phyloP scores from a whole-genome alignment of 2,888 invertebrate species.

The Sarcophaga subvicina region DNA sequence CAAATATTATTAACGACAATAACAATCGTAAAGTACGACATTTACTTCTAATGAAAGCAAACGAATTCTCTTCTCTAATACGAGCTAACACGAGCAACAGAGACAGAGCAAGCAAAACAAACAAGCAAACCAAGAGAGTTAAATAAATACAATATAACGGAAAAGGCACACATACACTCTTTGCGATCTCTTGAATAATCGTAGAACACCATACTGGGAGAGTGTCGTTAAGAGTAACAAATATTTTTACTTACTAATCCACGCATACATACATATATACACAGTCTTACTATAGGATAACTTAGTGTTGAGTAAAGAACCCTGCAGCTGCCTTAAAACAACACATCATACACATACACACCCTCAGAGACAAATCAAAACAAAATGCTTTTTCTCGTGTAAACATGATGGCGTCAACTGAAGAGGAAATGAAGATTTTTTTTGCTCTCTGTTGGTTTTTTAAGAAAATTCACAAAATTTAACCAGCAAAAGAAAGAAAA shows the following conservation, averaged over 20 bases:
- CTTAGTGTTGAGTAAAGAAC: no score
- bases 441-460: no score
- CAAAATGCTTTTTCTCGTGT: not conserved
- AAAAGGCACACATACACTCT: no score
- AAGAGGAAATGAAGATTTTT: not conserved
- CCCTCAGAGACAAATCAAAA: not conserved
- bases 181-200: no score
- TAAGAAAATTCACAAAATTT: slow-evolving; percentile 42
- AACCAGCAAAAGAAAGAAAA: slow-evolving; percentile 12
- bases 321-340: no score
- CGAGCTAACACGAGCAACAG: no score
- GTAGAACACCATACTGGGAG: no score
- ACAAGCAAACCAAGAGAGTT: not conserved
- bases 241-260: no score
- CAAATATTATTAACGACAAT: not conserved
- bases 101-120: not conserved
- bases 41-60: not conserved
- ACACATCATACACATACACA: no score
- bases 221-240: no score
- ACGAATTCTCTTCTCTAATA: not conserved
- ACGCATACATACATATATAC: no score
- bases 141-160: not conserved
- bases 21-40: not conserved
- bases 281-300: no score
- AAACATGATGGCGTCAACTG: slow-evolving; percentile 36